Base-by-base conservation (phyloP, 1,140 invertebrate species). In the Hermetia illucens region DNA sequence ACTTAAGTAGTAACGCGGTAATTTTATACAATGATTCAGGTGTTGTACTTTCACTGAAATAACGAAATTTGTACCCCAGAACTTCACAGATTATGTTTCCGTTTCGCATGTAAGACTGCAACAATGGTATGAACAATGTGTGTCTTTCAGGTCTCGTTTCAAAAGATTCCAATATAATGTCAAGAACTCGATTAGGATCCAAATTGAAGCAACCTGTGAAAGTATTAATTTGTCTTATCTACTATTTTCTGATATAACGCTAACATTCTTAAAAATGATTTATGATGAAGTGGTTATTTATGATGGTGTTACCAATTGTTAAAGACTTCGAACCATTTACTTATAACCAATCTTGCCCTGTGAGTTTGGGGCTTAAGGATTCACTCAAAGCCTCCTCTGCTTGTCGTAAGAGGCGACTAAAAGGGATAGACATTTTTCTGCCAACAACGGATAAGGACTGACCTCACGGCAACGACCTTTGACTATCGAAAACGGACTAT, bases 161-260 rank as follows among this genome's bases (percentile, higher is more conserved):
- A 71, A 98, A 97, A 10, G 88, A 86, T 65, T 98, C 94, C 39
- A 99, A 66, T 42, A 98, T 83, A 38, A 98, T 81, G 58, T 98
- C 95, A 41, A 98, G 64, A 1, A 98, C 93, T 52, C 96, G 71
- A 61, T 98, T 98, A 15, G 96, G 96, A 67, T 99, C 95, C 50
- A 99, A 72, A 69, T 98, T 96, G 56, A 98, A 98, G 62, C 91
- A 96, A 53, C 95, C 93, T 93, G 59, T 36, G 74, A 66, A 27
- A 27, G 24, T 27, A 27, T 27, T 8, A 8, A 27, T 27, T 27
- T 27, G 30, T 25, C 12, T 38, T 2, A 22, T 35, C 9, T n/a
- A n/a, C n/a, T n/a, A n/a, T n/a, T n/a, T n/a, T n/a, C 9, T 9
- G 33, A 34, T 35, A 34, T 21, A 12, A 2, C n/a, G n/a, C 13